phyloP scores from a whole-genome alignment of 1,140 invertebrate genomes.

The Aphaenogaster floridana region DNA sequence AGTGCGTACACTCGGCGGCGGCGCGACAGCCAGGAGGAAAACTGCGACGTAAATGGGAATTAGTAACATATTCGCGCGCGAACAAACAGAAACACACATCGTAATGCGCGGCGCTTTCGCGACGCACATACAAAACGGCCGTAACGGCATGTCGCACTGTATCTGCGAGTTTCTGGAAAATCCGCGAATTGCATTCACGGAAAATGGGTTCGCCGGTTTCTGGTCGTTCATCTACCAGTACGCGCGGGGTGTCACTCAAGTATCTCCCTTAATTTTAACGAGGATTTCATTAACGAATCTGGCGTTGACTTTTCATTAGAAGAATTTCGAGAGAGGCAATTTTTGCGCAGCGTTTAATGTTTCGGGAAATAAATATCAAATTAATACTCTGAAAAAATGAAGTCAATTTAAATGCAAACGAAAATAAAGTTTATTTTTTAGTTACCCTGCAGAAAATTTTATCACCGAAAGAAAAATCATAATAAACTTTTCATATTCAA shows the following conservation, averaged over 20 bases:
- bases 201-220: conserved; percentile 1
- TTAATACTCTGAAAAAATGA: not conserved
- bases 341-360: not conserved
- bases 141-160: conserved; percentile 11
- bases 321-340: not conserved
- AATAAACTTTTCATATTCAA: not conserved
- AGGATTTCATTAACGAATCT: not conserved
- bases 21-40: conserved; percentile 49
- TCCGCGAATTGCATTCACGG: conserved; percentile 20
- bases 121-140: conserved; percentile 6
- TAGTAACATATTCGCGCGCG: conserved; percentile 58
- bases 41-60: conserved; percentile 63
- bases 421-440: conserved; percentile 4
- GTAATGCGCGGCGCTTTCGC: conserved; percentile 31
- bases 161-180: conserved; percentile 27
- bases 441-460: not conserved
- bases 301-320: not conserved
- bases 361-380: not conserved
- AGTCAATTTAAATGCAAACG: not conserved
- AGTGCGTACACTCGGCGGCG: conserved; percentile 9
- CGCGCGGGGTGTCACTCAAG: not conserved
- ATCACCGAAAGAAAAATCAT: not conserved
- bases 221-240: not conserved
- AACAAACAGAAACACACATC: conserved; percentile 50
- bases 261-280: conserved; percentile 20